phyloP scores from a whole-genome alignment of 2,888 invertebrate genomes.

The Drosophila lacicola region DNA sequence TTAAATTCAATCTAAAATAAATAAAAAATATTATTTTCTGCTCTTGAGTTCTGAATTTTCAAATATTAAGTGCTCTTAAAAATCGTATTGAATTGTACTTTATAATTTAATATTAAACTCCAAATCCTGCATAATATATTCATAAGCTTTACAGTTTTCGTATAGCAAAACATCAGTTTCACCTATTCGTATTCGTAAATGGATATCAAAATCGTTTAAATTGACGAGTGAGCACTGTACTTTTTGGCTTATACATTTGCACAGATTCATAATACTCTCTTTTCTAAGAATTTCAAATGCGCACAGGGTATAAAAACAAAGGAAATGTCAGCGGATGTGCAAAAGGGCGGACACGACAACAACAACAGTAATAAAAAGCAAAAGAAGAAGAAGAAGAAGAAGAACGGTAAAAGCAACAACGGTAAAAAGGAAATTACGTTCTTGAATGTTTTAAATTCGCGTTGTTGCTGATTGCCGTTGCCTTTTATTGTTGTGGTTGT shows the following conservation, averaged over 20 bases:
- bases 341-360: constrained; percentile 39
- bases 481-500: constrained; percentile 31
- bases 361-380: constrained; percentile 22
- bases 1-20: too few species aligned
- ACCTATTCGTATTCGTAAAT: too few species aligned
- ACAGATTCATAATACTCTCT: background rate
- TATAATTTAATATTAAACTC: too few species aligned
- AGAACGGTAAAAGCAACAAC: constrained; percentile 25
- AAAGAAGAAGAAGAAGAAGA: constrained; percentile 25
- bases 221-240: too few species aligned
- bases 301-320: constrained; percentile 33
- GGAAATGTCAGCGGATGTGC: constrained; percentile 53
- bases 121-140: too few species aligned
- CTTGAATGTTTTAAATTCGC: constrained; percentile 55
- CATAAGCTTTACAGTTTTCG: too few species aligned
- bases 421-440: constrained; percentile 59
- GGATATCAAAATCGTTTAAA: too few species aligned
- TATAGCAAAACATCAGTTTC: too few species aligned
- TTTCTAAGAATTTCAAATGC: background rate
- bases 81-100: too few species aligned
- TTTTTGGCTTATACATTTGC: background rate
- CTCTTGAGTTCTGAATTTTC: too few species aligned
- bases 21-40: too few species aligned
- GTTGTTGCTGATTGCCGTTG: constrained; percentile 7
- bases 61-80: too few species aligned